Evolutionary conservation across 1,140 invertebrate genomes (phyloP), one percentile per base, ranked within the genome.

Genomic region (Bicyclus anynana): DNA sequence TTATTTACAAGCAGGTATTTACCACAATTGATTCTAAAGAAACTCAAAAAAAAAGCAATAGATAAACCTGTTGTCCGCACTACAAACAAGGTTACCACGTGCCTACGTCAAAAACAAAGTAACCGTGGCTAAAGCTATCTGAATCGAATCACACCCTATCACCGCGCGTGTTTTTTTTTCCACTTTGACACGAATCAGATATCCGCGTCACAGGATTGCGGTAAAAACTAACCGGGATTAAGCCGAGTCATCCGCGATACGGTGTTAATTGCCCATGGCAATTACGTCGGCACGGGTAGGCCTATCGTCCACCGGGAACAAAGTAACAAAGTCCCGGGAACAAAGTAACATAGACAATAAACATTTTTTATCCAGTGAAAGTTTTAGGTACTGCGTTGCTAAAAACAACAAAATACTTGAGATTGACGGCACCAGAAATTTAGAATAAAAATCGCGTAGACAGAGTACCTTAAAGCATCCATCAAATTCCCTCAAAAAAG

Each of bases 181-280:
- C 35, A 54, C 48, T 20, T 33, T 55, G 51, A 62, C 55, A 57
- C 58, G 58, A 58, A 57, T 67, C 62, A 59, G 51, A 51, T 63
- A 58, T 48, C 52, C 56, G 49, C 33, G 55, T 53, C 48, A 35
- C 55, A 61, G 59, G 63, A 65, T 67, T 63, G 63, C 42, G 67
- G 65, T 73, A 65, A 68, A 73, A 73, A 73, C 65, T 68, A 62
- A 61, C 59, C 50, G 38, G 61, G 59, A 63, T 68, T 66, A 62
- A 66, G 61, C 60, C 60, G 63, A 64, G 55, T 63, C 47, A 53
- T 46, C 53, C 55, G 57, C 59, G 51, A 66, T 59, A 59, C 58
- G 52, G 51, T 59, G 60, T 58, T 73, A 73, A 73, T 73, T 70
- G 70, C 54, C 51, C 56, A 14, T 46, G 48, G 64, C 70, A 73